Percentiles rank a stretch among this genome's conserved stretches.
These are phyloP conservation scores for Uropetala carovei DNA, from an alignment of 2,888 invertebrate species.

Conservation along the genomic window DNA sequence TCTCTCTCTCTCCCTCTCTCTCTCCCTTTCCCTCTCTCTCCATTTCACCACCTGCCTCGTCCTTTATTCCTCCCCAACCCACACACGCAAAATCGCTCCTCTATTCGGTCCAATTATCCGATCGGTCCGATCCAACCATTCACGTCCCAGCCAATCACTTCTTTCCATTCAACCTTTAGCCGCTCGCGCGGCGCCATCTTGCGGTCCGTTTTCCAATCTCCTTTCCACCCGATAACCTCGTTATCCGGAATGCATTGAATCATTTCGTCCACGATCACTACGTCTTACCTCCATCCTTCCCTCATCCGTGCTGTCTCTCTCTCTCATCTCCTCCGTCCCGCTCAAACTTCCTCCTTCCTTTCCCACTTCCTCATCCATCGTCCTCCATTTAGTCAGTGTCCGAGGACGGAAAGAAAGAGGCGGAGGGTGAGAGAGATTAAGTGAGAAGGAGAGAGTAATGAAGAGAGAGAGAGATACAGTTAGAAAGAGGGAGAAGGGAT, in stretches of 20 bases:
- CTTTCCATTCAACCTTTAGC: background rate
- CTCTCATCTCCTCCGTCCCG: too few relatives aligned
- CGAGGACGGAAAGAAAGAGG: too few relatives aligned
- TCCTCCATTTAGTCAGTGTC: too few relatives aligned
- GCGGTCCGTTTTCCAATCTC: background rate
- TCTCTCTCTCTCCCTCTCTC: too few relatives aligned
- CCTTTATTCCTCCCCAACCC: background rate
- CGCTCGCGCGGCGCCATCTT: background rate
- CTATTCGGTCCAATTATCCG: background rate
- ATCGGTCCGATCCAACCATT: background rate
- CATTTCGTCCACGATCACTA: background rate
- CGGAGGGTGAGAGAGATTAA: too few relatives aligned
- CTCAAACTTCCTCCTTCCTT: too few relatives aligned
- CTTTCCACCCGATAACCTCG: background rate
- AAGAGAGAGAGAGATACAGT: too few relatives aligned
- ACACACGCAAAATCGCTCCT: background rate
- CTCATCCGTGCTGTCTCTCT: background rate
- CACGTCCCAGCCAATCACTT: slow-evolving; percentile 1
- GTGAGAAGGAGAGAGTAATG: too few relatives aligned
- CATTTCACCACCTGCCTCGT: background rate
- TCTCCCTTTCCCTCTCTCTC: background rate
- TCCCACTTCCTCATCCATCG: too few relatives aligned
- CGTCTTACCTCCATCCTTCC: background rate
- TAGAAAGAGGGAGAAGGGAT: too few relatives aligned
- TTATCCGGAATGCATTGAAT: slow-evolving; percentile 22